Percentiles rank a stretch among this genome's conserved stretches.
Conservation (phyloP, 1,140 invertebrate species). For the Brachionus koreanus region DNA sequence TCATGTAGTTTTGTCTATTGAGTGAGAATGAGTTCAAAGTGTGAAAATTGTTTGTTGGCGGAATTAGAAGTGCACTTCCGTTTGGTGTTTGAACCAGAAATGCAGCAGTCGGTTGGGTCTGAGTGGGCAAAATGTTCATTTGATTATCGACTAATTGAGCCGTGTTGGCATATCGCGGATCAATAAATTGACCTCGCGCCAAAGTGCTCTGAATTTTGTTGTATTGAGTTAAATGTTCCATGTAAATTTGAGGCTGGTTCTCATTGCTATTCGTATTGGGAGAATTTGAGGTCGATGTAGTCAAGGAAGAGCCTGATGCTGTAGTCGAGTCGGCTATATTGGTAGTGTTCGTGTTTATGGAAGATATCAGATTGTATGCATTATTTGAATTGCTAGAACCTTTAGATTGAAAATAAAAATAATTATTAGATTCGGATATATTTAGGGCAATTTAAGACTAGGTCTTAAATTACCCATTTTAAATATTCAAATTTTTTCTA, state of each 20-base stretch:
- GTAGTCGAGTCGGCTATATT: slow-evolving; percentile 17
- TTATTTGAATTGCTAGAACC: neutral
- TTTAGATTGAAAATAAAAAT: neutral
- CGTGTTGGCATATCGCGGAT: neutral
- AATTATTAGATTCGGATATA: neutral
- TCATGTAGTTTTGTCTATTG: neutral
- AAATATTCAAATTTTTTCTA: neutral
- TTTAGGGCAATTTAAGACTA: neutral
- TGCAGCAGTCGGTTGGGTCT: neutral
- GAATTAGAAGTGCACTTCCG: slow-evolving; percentile 29
- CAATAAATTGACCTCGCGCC: neutral
- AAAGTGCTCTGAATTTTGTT: neutral
- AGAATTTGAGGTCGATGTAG: neutral
- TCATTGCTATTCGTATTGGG: neutral
- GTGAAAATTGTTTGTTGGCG: slow-evolving; percentile 8
- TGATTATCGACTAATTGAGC: neutral
- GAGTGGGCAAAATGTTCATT: neutral
- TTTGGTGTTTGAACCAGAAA: slow-evolving; percentile 36
- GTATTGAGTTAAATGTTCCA: neutral
- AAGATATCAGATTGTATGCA: slow-evolving; percentile 31
- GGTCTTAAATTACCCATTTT: slow-evolving; percentile 19
- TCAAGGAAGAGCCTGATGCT: slow-evolving; percentile 12
- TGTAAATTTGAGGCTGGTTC: neutral
- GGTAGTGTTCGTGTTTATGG: slow-evolving; percentile 23
- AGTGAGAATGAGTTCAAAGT: slow-evolving; percentile 12